Percentiles rank a stretch among this genome's conserved stretches.
These are phyloP conservation scores for Apantesis nais DNA, from an alignment of 2,888 invertebrate genomes.

Conservation along the genomic window DNA sequence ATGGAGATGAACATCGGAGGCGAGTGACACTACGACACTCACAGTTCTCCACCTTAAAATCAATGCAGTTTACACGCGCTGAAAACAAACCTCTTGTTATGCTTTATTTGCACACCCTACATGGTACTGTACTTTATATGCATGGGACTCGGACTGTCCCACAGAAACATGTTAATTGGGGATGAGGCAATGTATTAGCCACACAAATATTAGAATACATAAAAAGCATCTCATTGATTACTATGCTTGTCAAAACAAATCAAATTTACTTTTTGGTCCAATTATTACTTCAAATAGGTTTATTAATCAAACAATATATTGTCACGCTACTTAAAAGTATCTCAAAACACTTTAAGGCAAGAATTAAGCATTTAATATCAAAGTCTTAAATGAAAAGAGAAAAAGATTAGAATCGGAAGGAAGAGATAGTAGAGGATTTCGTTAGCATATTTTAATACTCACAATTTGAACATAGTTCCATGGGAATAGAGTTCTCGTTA, in stretches of 20 bases:
- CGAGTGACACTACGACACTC: conserved; percentile 84
- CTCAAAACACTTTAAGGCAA: conserved; percentile 60
- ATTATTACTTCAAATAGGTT: conserved; percentile 24
- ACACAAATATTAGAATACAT: conserved; percentile 48
- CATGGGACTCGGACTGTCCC: conserved; percentile 17
- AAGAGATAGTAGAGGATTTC: conserved; percentile 31
- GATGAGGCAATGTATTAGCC: conserved; percentile 43
- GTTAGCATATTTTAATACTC: conserved; percentile 80
- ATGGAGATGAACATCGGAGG: conserved; percentile 78
- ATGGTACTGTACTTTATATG: conserved; percentile 29
- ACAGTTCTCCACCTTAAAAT: conserved; percentile 87
- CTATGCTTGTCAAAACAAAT: conserved; percentile 32
- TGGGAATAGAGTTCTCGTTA: conserved; percentile 97
- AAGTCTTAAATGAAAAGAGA: conserved; percentile 54
- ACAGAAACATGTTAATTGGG: conserved; percentile 25
- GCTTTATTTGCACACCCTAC: conserved; percentile 73
- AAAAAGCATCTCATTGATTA: conserved; percentile 47
- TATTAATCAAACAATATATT: conserved; percentile 32
- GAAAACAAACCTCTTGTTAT: conserved; percentile 84
- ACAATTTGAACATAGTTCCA: conserved; percentile 99
- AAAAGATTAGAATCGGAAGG: conserved; percentile 45
- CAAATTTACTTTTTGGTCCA: conserved; percentile 27
- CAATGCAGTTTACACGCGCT: conserved; percentile 87
- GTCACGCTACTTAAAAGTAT: conserved; percentile 56
- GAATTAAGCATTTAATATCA: conserved; percentile 58